These are phyloP conservation scores for Tachystola acroxantha DNA, from an alignment of 2,888 invertebrate genomes.

Conservation along the genomic window DNA sequence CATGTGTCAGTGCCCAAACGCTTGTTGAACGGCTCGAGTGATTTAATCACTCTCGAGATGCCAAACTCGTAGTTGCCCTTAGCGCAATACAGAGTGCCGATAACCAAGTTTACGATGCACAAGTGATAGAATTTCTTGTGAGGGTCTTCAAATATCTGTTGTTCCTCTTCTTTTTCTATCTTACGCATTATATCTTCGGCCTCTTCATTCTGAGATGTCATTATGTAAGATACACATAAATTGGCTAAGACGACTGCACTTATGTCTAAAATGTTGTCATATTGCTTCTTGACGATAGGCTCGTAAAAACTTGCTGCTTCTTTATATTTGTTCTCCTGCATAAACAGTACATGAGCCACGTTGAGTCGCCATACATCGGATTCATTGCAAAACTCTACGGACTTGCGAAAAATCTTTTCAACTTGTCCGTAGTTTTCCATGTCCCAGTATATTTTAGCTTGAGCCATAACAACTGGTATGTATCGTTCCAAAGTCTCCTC, in stretches of 20 bases:
- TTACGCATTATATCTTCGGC: constrained; percentile 99
- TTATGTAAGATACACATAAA: constrained; percentile 98
- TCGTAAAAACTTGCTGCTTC: constrained; percentile 99
- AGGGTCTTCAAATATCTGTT: constrained; percentile 93
- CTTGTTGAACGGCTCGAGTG: constrained; percentile 94
- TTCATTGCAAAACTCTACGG: constrained; percentile 98
- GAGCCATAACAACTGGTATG: constrained; percentile 99
- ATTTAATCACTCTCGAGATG: constrained; percentile 97
- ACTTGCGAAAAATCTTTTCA: constrained; percentile 97
- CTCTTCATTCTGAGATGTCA: constrained; percentile 99
- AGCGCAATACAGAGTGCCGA: constrained; percentile 98
- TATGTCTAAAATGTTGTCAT: constrained; percentile 94
- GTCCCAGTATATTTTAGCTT: constrained; percentile 99
- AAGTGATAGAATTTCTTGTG: constrained; percentile 96
- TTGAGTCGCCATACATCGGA: constrained; percentile 98
- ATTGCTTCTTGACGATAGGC: constrained; percentile 96
- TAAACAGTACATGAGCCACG: constrained; percentile 98
- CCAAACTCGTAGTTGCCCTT: constrained; percentile 99
- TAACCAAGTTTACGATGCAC: constrained; percentile 99
- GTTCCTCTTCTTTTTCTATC: constrained; percentile 98
- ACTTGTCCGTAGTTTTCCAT: constrained; percentile 96
- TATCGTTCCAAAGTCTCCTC: constrained; percentile 94
- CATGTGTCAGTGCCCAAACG: constrained; percentile 99
- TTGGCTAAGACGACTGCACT: constrained; percentile 99
- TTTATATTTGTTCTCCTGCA: constrained; percentile 99